Evolutionary conservation across 2,113 vertebrate genomes (phyloP).

Genomic region (Syngnathoides biaculeatus): DNA sequence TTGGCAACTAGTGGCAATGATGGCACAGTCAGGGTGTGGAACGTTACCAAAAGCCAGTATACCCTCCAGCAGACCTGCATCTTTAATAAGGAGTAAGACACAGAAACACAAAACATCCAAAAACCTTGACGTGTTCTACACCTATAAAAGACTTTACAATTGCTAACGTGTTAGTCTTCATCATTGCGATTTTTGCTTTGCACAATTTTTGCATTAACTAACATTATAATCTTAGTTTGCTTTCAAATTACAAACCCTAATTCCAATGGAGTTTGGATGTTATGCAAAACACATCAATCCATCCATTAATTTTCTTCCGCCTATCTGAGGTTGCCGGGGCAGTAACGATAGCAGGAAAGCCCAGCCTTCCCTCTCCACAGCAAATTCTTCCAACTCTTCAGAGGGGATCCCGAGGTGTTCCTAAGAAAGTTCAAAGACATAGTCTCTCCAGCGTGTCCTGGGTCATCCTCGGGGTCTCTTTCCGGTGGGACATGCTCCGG

Average conservation of each 20-base stretch:
- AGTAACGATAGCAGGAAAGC: too few relatives aligned
- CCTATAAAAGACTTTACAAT: not conserved
- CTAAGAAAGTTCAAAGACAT: too few relatives aligned
- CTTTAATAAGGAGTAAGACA: conserved; percentile 86
- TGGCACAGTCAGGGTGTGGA: conserved; percentile 93
- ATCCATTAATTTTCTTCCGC: too few relatives aligned
- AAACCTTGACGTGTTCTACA: not conserved
- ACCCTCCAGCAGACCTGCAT: conserved; percentile 92
- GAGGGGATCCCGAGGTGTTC: too few relatives aligned
- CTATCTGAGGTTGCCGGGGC: too few relatives aligned
- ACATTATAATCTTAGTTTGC: not conserved
- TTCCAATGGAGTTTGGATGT: too few relatives aligned
- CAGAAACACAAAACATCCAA: not conserved
- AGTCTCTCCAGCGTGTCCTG: too few relatives aligned
- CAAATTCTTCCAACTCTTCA: too few relatives aligned
- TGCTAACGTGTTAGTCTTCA: not conserved
- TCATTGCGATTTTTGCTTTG: not conserved
- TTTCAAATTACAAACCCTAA: not conserved
- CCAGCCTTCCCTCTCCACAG: too few relatives aligned
- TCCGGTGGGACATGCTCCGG: too few relatives aligned
- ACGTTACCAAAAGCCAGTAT: conserved; percentile 92
- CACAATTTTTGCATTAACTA: not conserved
- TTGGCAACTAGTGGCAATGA: conserved; percentile 92
- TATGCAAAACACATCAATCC: too few relatives aligned
- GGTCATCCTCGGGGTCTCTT: too few relatives aligned